Conservation (phyloP, 1,140 invertebrate species). For the Penaeus vannamei region DNA sequence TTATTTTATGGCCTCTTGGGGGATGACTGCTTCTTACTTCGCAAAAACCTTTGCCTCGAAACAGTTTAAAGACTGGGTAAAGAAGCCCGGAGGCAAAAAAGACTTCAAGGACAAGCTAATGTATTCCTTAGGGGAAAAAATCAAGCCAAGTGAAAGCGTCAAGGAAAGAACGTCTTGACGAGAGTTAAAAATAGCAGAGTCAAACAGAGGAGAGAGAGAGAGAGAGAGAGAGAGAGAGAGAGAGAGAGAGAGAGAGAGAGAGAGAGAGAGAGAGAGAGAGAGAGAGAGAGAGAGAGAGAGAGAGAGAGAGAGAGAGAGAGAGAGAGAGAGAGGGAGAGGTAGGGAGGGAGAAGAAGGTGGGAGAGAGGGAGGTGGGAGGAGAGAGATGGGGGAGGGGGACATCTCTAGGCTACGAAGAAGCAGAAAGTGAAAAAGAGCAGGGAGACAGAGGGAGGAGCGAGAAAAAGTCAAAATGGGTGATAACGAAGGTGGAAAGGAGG, state of each 20-base stretch:
- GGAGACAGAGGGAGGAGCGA: neutral
- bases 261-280: neutral
- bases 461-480: neutral
- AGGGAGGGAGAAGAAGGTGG: neutral
- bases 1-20: too few species aligned
- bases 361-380: neutral
- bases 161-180: too few species aligned
- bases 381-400: neutral
- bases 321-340: neutral
- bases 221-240: neutral
- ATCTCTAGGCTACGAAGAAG: neutral
- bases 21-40: too few species aligned
- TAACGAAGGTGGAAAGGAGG: neutral
- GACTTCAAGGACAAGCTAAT: too few species aligned
- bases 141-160: neutral
- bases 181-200: neutral
- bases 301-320: neutral
- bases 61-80: neutral
- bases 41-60: too few species aligned
- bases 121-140: too few species aligned
- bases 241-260: neutral
- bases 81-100: neutral
- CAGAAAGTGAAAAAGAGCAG: neutral
- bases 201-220: neutral
- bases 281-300: neutral